phyloP scores from a whole-genome alignment of 2,797 vertebrate genomes.

The Chaenodraco wilsoni region DNA sequence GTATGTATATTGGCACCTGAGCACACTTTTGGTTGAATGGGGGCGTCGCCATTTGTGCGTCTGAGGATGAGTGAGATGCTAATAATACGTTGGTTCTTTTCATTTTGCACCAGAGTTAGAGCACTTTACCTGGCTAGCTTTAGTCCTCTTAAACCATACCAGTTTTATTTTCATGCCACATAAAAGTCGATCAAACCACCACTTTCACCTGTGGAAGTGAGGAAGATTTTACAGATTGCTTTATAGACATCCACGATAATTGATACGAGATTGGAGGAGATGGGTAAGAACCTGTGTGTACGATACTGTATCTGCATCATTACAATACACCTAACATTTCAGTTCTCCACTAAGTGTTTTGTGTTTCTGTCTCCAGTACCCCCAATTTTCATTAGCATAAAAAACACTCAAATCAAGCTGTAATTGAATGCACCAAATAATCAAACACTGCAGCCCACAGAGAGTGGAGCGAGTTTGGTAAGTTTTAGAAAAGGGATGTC shows the following conservation, averaged over 20 bases:
- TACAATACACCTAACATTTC: conserved; percentile 61
- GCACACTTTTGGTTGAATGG: conserved; percentile 60
- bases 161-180: not conserved
- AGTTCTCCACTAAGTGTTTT: conserved; percentile 66
- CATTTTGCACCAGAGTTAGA: conserved; percentile 4
- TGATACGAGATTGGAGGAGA: conserved; percentile 71
- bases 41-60: conserved; percentile 54
- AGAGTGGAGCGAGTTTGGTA: conserved; percentile 72
- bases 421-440: conserved; percentile 65
- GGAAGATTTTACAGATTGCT: conserved; percentile 34
- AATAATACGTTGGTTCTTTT: conserved; percentile 28
- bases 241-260: conserved; percentile 42
- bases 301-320: conserved; percentile 51
- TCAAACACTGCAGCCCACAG: conserved; percentile 58
- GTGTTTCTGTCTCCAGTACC: conserved; percentile 66
- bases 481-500: conserved; percentile 74
- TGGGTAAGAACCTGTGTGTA: conserved; percentile 65
- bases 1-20: conserved; percentile 51
- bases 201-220: conserved; percentile 32
- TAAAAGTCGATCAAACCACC: conserved; percentile 28
- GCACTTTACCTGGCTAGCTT: conserved; percentile 35
- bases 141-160: conserved; percentile 13
- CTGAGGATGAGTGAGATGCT: conserved; percentile 50
- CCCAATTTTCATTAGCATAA: conserved; percentile 51
- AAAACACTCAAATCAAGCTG: conserved; percentile 50